Evolutionary conservation across 2,888 invertebrate genomes (phyloP), one percentile per base, ranked within the genome.

Genomic region (Monoplex corrugatus): DNA sequence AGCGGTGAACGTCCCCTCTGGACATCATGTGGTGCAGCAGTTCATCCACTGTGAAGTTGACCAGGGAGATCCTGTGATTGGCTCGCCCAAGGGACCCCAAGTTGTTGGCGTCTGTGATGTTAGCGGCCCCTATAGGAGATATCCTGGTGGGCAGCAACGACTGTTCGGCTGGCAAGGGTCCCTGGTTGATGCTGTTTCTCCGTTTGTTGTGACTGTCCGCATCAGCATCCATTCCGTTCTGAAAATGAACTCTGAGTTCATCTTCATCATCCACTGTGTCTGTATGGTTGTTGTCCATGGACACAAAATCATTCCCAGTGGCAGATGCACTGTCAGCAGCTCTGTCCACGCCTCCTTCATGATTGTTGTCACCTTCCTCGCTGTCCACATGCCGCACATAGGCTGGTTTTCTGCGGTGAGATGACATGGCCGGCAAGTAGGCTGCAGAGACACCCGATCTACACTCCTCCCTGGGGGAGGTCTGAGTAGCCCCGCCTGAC

Each of bases 11-110:
- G 85, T 93, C 93, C 68, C 93, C 92, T 43, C 93, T 87, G 1
- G 93, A 92, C 92, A 93, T 92, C 87, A 93, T 89, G 87, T 93
- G 93, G 3, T 91, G 89, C 2, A 93, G 87, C n/a, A 93, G 90
- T 80, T 93, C 93, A 63, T 92, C 91, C 19, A 91, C 91, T 13
- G 92, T 92, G 91, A 93, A 93, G 87, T 93, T 92, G 0, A 93
- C 92, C 38, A 93, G 88, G 28, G 92, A 93, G 68, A 93, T 91
- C 19, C 92, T 90, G 57, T 91, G 92, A 86, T 93, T 92, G 28
- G 92, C 90, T 0, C 91, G 91, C 16, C 40, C 63, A 32, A 28
- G 19, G 2, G 86, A 3, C 32, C 3, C 83, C 45, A n/a, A 23
- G 1, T 35, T 1, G 38, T 57, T 68, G 0, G 63, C 0, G 44